Evolutionary conservation across 2,888 invertebrate species (phyloP), one percentile per base, ranked within the genome.

Genomic region (Syrista parreyssii): DNA sequence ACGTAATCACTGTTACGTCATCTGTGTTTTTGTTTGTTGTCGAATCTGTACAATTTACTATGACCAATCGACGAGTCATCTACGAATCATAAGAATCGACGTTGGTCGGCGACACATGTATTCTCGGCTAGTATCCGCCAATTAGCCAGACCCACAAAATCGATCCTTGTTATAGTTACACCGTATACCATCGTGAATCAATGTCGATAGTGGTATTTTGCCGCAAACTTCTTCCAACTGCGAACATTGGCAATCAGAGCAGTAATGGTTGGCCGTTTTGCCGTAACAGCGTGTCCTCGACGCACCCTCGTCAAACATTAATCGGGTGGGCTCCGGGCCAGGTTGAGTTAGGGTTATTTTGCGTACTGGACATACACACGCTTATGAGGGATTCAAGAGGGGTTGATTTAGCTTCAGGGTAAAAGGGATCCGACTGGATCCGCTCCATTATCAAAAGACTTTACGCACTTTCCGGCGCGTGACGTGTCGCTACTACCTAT

Each of bases 221-320:
- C 40, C 40, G 23, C 23, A 55, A 55, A 55, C 40, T 6, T 55
- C 23, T 55, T 55, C 6, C 23, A 55, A 55, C 40, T 55, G 6
- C 15, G 40, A 55, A 55, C 2, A 55, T 23, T 23, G 40, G 23
- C 40, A 55, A 55, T 55, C 40, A 55, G 23, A 23, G 40, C 40
- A 9, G 2, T 55, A 55, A 55, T 55, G 40, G 40, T 23, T 15
- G 40, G 23, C 6, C 23, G 23, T 55, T 55, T 55, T 55, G 2
- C 9, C 40, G 40, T 23, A 9, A 55, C 40, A 40, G 40, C 1
- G 40, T 55, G 40, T 55, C 23, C 40, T 1, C 15, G 40, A 55
- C 75, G 75, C 78, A 78, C 78, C 71, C 78, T 72, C 74, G 72
- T 78, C 75, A 75, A 75, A 78, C 75, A 72, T 75, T 75, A 75